Evolutionary conservation across 2,888 invertebrate species (phyloP), one percentile per base, ranked within the genome.

Genomic region (Ichneumoninae sp.): DNA sequence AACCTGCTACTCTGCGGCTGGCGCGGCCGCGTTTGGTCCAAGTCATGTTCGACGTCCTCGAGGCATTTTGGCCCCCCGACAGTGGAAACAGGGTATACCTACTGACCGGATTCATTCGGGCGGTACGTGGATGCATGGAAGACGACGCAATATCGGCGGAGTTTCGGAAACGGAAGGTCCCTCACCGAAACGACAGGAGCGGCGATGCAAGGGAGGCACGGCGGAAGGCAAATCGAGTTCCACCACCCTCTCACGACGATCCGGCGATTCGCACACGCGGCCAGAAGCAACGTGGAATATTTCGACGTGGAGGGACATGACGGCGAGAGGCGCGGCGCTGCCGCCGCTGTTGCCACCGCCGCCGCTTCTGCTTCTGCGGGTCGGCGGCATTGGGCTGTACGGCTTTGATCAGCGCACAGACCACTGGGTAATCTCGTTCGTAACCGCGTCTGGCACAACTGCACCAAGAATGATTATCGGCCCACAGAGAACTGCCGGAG

Each of bases 181-280:
- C 81, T 74, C 63, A 70, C 44, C 30, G 81, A 13, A 66, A 71
- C 57, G 71, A 57, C 47, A 73, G 89, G 89, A 83, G 80, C 85
- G 66, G 68, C 69, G 73, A 83, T 60, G 71, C 63, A 16, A 47
- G 71, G 77, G 71, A 69, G 66, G 73, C 86, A 52, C 85, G 82
- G 87, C 88, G 87, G 86, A 88, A 90, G 88, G 91, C 89, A 90
- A 91, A 91, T 90, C 89, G 87, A 89, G 90, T 89, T 90, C 89
- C 81, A 70, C 83, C 66, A 70, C 40, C 50, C 52, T 66, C 77
- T 50, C 65, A 47, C 68, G 30, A 22, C 60, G 40, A 66, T 80
- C 80, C 26, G 71, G 52, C 50, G 71, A 66, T 57, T 76, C 57
- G 80, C 54, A 69, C 36, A 47, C 74, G 57, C 57, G 52, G 33